These are phyloP conservation scores for Euura lappo DNA, from an alignment of 1,140 invertebrate genomes.

Conservation along the genomic window DNA sequence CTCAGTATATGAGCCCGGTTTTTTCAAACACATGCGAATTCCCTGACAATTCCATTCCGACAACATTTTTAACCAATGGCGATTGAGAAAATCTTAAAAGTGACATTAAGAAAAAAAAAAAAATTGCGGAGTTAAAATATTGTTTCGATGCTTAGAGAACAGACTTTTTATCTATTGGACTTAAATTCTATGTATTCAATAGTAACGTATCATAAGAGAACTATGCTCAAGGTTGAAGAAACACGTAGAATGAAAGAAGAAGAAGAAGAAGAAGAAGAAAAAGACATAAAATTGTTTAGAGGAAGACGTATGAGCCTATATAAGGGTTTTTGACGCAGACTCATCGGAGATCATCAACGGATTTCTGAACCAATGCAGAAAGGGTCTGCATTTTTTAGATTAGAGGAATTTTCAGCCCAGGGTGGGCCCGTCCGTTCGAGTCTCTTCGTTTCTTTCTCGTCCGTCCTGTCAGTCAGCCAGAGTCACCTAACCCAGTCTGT, in stretches of 20 bases:
- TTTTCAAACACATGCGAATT: too few relatives aligned
- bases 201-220: neutral
- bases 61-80: too few relatives aligned
- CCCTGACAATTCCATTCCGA: too few relatives aligned
- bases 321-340: too few relatives aligned
- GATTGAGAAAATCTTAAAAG: too few relatives aligned
- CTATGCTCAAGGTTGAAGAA: neutral
- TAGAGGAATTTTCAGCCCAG: neutral
- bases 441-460: slow-evolving; percentile 7
- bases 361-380: neutral
- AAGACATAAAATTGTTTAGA: too few relatives aligned
- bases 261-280: neutral
- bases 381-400: slow-evolving; percentile 3
- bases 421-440: neutral
- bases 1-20: too few relatives aligned
- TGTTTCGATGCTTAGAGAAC: too few relatives aligned
- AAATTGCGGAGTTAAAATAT: too few relatives aligned
- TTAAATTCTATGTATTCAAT: too few relatives aligned
- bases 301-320: neutral
- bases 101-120: too few relatives aligned
- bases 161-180: too few relatives aligned
- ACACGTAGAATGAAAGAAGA: neutral
- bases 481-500: neutral
- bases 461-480: neutral
- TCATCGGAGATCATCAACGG: neutral